Evolutionary conservation across 1,140 invertebrate species (phyloP).

Genomic region (Drosophila mauritiana): DNA sequence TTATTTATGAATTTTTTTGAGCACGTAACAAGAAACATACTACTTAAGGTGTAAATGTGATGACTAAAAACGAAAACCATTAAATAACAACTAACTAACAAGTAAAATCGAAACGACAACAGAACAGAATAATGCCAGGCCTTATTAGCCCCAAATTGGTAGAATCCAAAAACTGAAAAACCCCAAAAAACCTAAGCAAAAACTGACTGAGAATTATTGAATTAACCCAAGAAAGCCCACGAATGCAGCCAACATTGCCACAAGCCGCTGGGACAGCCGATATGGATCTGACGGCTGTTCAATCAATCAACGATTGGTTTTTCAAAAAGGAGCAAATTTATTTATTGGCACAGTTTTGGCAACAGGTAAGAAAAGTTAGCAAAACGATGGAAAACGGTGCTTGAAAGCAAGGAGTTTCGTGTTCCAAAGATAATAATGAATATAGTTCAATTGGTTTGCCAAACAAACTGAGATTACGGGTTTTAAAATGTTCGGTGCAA

Average conservation of each 20-base stretch:
- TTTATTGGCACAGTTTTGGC: conserved; percentile 96
- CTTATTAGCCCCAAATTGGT: conserved; percentile 16
- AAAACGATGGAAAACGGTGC: not conserved
- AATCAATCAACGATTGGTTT: conserved; percentile 95
- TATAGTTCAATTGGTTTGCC: no score
- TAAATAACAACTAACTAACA: conserved; percentile 3
- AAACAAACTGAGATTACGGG: no score
- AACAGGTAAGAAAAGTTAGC: conserved; percentile 90
- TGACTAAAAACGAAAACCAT: conserved; percentile 18
- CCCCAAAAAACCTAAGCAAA: not conserved
- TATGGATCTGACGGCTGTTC: conserved; percentile 93
- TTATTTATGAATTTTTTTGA: conserved; percentile 72
- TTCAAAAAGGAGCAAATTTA: conserved; percentile 97
- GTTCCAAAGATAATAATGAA: no score
- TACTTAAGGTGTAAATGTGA: conserved; percentile 32
- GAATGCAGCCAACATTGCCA: conserved; percentile 89
- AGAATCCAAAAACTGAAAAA: conserved; percentile 16
- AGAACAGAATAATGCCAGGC: conserved; percentile 17
- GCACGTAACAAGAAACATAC: conserved; percentile 64
- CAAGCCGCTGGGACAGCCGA: conserved; percentile 88
- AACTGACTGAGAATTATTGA: conserved; percentile 22
- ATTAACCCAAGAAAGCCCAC: conserved; percentile 82
- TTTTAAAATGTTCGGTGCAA: no score
- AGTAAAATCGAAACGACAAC: not conserved
- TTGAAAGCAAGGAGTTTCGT: no score